Evolutionary conservation across 1,140 invertebrate species (phyloP).

Genomic region (Battus philenor): DNA sequence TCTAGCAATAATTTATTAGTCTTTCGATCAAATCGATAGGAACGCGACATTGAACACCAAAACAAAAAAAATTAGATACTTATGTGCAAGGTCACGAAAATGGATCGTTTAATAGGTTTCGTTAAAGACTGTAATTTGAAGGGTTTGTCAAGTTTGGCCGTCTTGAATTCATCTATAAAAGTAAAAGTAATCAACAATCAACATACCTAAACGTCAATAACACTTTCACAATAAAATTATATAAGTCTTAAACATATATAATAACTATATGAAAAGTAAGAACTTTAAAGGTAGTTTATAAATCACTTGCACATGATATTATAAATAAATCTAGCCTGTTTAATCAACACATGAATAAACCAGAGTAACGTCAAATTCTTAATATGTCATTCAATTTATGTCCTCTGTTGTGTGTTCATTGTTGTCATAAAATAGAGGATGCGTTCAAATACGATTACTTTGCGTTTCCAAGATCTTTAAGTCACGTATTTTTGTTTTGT

Average conservation of each 20-base stretch:
- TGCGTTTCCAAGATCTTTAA: no score
- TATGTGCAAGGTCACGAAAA: not conserved
- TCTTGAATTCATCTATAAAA: conserved; percentile 30
- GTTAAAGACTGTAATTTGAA: no score
- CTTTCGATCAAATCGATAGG: conserved; percentile 23
- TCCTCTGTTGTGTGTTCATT: conserved; percentile 17
- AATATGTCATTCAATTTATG: conserved; percentile 26
- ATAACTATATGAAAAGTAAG: conserved; percentile 19
- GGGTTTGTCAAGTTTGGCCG: no score
- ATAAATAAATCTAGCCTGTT: conserved; percentile 41
- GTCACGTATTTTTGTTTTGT: no score
- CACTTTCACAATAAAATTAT: conserved; percentile 41
- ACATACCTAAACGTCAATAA: conserved; percentile 36
- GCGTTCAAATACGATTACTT: conserved; percentile 18
- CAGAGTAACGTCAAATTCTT: conserved; percentile 32
- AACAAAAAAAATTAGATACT: not conserved
- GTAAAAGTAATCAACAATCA: conserved; percentile 46
- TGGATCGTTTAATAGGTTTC: conserved; percentile 16
- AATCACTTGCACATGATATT: conserved; percentile 29
- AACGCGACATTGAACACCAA: conserved; percentile 39
- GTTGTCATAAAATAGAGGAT: conserved; percentile 23
- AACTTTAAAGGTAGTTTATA: conserved; percentile 23
- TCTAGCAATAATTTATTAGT: conserved; percentile 17
- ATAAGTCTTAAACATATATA: conserved; percentile 24
- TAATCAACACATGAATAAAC: conserved; percentile 29